These are phyloP conservation scores for Pachyseris speciosa DNA, from an alignment of 64 coral and sea anemone genomes.

Conservation along the genomic window DNA sequence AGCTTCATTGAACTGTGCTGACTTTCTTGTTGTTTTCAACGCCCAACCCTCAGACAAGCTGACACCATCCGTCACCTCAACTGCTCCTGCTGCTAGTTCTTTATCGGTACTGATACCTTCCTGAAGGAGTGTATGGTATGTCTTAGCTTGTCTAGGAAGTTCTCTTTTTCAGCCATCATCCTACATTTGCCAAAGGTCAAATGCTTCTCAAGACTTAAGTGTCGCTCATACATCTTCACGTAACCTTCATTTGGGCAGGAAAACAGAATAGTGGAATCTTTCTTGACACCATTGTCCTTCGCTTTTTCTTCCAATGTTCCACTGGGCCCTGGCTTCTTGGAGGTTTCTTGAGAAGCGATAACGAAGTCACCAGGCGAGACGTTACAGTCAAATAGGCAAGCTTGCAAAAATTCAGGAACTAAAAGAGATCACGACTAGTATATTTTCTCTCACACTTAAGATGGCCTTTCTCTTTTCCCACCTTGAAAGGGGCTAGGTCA, in stretches of 20 bases:
- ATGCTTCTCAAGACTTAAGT: background rate
- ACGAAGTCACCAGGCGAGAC: background rate
- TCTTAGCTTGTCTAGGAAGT: background rate
- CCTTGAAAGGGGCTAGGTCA: too few species aligned
- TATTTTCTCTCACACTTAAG: too few species aligned
- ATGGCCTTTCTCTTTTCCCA: too few species aligned
- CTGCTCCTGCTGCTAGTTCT: background rate
- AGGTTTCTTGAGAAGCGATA: background rate
- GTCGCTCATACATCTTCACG: background rate
- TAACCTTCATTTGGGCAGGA: conserved; percentile 18
- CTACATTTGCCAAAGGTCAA: background rate
- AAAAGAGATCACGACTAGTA: background rate
- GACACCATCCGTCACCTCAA: background rate
- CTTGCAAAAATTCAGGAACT: background rate
- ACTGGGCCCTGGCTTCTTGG: background rate
- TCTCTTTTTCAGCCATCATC: background rate
- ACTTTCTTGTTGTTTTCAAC: background rate
- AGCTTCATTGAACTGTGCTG: conserved; percentile 10
- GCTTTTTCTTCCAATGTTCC: background rate
- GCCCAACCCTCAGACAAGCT: background rate
- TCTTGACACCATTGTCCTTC: background rate
- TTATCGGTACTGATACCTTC: background rate
- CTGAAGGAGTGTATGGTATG: background rate
- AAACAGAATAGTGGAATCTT: background rate
- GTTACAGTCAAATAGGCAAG: background rate